These are phyloP conservation scores for Apostichopus californicus DNA, from an alignment of 35 echinoderm and acorn worm species.

Conservation along the genomic window DNA sequence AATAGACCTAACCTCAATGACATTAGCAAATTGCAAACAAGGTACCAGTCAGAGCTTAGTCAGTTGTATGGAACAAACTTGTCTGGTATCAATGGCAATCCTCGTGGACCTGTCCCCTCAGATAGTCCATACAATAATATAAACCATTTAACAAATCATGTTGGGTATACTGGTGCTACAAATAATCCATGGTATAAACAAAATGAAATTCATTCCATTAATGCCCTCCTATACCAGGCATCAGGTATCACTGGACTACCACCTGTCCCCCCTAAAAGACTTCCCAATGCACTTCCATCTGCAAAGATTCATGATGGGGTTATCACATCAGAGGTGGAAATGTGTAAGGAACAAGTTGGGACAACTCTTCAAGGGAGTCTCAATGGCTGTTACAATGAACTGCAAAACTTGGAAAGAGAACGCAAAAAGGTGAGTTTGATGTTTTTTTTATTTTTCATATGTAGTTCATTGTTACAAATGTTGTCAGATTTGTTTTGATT, in stretches of 20 bases:
- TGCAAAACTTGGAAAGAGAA: conserved; percentile 81
- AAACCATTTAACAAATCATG: not conserved
- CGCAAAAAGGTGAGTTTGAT: conserved; percentile 68
- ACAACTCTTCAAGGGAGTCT: conserved; percentile 30
- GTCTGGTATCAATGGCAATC: not conserved
- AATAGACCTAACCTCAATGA: conserved; percentile 1
- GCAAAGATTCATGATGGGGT: not conserved
- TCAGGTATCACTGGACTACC: conserved; percentile 36
- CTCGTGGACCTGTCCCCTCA: not conserved
- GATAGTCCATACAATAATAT: conserved; percentile 6
- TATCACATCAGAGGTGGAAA: not conserved
- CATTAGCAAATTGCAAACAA: not conserved
- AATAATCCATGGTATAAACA: not conserved
- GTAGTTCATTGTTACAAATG: too few species aligned
- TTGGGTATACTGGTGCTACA: not conserved
- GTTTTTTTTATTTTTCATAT: not conserved
- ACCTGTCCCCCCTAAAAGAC: not conserved
- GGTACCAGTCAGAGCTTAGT: not conserved
- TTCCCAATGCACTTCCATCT: not conserved
- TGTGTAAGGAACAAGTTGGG: conserved; percentile 30
- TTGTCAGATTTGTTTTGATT: too few species aligned
- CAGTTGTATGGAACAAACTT: conserved; percentile 33
- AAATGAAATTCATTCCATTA: not conserved
- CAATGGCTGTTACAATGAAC: conserved; percentile 68
- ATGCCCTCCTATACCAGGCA: conserved; percentile 41